These are phyloP conservation scores for Hanleya hanleyi DNA, from an alignment of 2,888 invertebrate species.

Conservation along the genomic window DNA sequence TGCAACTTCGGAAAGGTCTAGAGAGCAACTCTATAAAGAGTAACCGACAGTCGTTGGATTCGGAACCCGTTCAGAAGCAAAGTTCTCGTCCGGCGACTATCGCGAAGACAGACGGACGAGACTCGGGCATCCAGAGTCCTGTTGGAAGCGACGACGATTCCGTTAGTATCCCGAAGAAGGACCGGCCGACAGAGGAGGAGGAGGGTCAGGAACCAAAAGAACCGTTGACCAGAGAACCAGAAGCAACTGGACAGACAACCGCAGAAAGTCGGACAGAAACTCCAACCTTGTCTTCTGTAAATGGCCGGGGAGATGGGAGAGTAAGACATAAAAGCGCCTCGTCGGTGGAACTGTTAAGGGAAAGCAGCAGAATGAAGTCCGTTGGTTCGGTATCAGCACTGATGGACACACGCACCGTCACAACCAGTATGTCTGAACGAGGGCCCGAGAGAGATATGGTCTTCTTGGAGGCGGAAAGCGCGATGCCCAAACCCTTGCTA, in stretches of 20 bases:
- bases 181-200: not conserved
- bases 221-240: not conserved
- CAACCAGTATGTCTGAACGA: no score
- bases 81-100: not conserved
- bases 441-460: not conserved
- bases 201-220: not conserved
- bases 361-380: not conserved
- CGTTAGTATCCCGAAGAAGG: not conserved
- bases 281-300: not conserved
- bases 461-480: not conserved
- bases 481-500: not conserved
- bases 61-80: no score
- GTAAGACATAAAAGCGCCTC: not conserved
- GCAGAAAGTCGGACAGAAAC: not conserved
- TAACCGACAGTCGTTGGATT: not conserved
- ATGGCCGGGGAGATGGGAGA: not conserved
- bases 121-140: slow-evolving; percentile 4
- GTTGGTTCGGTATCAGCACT: not conserved
- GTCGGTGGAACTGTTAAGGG: not conserved
- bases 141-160: slow-evolving; percentile 1
- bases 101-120: not conserved
- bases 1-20: not conserved
- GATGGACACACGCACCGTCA: not conserved
- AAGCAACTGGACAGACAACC: not conserved
- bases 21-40: not conserved